These are phyloP conservation scores for Chaetorhynchus papuensis DNA, from an alignment of 2,113 vertebrate species.

Conservation along the genomic window DNA sequence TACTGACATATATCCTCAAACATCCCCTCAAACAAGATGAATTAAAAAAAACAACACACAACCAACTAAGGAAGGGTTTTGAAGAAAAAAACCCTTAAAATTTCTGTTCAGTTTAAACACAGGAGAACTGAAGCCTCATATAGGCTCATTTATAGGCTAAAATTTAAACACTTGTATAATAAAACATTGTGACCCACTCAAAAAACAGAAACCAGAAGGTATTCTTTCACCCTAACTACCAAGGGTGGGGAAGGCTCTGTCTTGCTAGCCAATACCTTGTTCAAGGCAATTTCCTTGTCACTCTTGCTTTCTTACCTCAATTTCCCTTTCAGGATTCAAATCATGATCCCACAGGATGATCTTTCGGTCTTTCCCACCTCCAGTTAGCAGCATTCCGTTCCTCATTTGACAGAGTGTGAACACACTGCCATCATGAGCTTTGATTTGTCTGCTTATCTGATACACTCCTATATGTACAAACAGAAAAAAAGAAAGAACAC, in stretches of 20 bases:
- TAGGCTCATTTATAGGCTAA: background rate
- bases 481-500: background rate
- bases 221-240: background rate
- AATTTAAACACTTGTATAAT: background rate
- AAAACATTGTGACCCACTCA: background rate
- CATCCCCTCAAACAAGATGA: background rate
- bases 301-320: constrained; percentile 81
- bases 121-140: background rate
- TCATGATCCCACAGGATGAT: constrained; percentile 95
- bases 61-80: background rate
- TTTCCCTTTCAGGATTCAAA: constrained; percentile 87
- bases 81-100: background rate
- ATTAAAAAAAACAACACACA: background rate
- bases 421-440: constrained; percentile 94
- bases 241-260: background rate
- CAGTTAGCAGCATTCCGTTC: constrained; percentile 90
- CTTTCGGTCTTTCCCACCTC: constrained; percentile 92
- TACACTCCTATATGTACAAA: constrained; percentile 76
- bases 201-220: background rate
- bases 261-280: background rate
- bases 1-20: background rate
- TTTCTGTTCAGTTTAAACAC: background rate
- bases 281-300: background rate
- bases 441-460: constrained; percentile 91
- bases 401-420: constrained; percentile 95